A percentile compares a stretch with the other conserved stretches of the same genome.
Conservation (phyloP, 2,797 vertebrate genomes). For the Caiman crocodilus region DNA sequence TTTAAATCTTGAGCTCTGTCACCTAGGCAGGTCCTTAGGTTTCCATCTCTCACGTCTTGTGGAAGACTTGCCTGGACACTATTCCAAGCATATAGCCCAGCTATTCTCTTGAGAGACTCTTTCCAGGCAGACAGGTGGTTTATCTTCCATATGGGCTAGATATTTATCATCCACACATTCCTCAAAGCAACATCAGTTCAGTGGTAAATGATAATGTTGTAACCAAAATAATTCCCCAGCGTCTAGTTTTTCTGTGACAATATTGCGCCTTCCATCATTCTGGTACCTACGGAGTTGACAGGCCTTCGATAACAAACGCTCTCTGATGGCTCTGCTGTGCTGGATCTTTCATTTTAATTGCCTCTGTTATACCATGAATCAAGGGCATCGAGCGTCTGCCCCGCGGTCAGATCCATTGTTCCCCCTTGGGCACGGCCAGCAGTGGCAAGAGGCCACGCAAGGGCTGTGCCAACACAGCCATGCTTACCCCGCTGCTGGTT, state of each 20-base stretch:
- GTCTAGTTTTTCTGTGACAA: constrained; percentile 43
- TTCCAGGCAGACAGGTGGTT: background rate
- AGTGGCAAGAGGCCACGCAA: too few relatives aligned
- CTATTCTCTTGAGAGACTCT: background rate
- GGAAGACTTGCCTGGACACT: background rate
- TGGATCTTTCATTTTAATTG: background rate
- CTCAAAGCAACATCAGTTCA: background rate
- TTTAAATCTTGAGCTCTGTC: background rate
- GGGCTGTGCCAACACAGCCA: too few relatives aligned
- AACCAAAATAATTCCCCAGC: background rate
- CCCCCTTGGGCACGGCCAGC: too few relatives aligned
- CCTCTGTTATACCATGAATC: background rate
- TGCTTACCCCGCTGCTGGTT: too few relatives aligned
- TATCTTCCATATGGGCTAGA: background rate
- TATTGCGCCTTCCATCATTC: background rate
- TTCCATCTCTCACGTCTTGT: background rate
- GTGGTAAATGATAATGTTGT: background rate
- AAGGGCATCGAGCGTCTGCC: too few relatives aligned
- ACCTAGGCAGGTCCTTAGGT: background rate
- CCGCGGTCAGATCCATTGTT: too few relatives aligned
- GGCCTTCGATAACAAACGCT: background rate
- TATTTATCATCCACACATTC: background rate
- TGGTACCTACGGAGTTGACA: background rate
- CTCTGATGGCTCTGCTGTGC: background rate
- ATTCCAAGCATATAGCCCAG: background rate